Conservation (phyloP, 2,888 invertebrate species). For the Pharmacophagus antenor region DNA sequence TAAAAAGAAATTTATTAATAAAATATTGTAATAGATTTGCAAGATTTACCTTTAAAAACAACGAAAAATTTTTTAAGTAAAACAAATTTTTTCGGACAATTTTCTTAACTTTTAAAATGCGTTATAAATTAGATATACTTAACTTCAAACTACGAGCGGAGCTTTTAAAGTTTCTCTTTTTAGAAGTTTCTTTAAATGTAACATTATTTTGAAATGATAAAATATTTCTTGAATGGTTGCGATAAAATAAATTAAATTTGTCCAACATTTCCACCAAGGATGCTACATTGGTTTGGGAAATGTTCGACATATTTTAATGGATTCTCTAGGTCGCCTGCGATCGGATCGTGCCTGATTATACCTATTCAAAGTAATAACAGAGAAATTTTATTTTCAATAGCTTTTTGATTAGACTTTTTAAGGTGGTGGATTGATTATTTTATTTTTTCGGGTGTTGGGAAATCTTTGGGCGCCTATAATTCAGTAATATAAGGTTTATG, state of each 20-base stretch:
- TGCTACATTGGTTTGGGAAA: constrained; percentile 3
- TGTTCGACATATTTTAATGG: constrained; percentile 14
- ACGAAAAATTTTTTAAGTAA: too few relatives aligned
- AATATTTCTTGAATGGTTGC: constrained; percentile 1
- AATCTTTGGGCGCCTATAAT: background rate
- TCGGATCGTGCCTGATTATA: constrained; percentile 13
- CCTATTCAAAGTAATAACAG: constrained; percentile 14
- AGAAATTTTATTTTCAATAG: constrained; percentile 12
- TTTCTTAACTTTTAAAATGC: too few relatives aligned
- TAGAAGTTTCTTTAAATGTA: background rate
- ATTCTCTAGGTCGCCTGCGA: constrained; percentile 8
- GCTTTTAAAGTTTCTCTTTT: background rate
- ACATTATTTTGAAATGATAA: background rate
- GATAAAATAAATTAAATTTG: constrained; percentile 18
- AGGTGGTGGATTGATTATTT: background rate
- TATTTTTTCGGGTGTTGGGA: background rate
- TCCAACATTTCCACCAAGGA: constrained; percentile 13
- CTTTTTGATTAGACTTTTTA: constrained; percentile 14
- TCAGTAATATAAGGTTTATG: background rate
- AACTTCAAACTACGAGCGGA: background rate
- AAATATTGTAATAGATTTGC: too few relatives aligned
- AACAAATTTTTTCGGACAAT: too few relatives aligned
- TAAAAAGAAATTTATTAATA: too few relatives aligned
- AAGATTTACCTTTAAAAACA: too few relatives aligned
- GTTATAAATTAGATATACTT: background rate